These are phyloP conservation scores for Leucania comma DNA, from an alignment of 2,888 invertebrate genomes.

Conservation along the genomic window DNA sequence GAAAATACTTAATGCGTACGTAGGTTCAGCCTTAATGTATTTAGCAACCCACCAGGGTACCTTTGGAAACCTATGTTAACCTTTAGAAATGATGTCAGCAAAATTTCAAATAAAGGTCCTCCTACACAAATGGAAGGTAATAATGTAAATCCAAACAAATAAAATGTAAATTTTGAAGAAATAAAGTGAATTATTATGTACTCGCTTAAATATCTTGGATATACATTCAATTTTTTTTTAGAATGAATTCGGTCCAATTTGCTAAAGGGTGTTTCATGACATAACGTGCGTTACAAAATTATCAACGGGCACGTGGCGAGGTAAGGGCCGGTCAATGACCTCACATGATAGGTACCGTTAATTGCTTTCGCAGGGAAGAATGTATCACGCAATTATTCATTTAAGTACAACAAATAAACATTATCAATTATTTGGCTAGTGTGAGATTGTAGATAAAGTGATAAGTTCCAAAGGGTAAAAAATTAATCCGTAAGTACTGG, in stretches of 20 bases:
- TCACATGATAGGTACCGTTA: conserved; percentile 79
- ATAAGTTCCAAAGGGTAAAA: neutral
- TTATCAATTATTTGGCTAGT: conserved; percentile 55
- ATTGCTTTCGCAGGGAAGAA: conserved; percentile 82
- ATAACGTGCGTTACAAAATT: conserved; percentile 64
- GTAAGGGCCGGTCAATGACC: conserved; percentile 86
- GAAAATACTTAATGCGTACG: conserved; percentile 25
- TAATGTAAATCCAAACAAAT: conserved; percentile 12
- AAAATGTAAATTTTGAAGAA: conserved; percentile 16
- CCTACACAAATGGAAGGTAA: conserved; percentile 28
- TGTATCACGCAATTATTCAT: conserved; percentile 71
- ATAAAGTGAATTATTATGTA: neutral
- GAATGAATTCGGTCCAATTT: conserved; percentile 26
- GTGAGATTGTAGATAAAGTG: neutral
- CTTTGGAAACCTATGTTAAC: conserved; percentile 43
- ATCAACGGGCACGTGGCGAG: conserved; percentile 75
- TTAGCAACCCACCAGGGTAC: conserved; percentile 25
- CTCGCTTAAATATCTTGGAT: conserved; percentile 5
- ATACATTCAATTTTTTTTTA: neutral
- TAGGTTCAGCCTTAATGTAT: conserved; percentile 25
- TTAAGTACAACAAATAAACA: conserved; percentile 54
- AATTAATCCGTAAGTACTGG: too few species aligned
- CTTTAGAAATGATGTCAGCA: conserved; percentile 35
- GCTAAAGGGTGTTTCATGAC: conserved; percentile 60
- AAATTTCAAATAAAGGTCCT: conserved; percentile 29